Evolutionary conservation across 2,113 vertebrate genomes (phyloP).

Genomic region (Loxodonta africana): DNA sequence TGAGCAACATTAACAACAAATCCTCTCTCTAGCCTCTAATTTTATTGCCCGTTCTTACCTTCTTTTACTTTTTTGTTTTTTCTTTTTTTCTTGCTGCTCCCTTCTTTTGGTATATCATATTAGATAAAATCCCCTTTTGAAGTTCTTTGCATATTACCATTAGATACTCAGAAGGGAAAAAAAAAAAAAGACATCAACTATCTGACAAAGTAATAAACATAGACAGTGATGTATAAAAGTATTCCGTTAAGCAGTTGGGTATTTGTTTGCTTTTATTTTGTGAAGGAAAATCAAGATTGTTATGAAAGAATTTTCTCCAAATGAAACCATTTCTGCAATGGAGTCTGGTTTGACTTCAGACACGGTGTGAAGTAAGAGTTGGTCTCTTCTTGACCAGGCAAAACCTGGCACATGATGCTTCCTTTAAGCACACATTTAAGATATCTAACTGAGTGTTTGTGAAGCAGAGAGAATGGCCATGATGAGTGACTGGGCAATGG

Average conservation of each 20-base stretch:
- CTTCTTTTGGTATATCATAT: neutral
- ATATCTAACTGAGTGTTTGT: neutral
- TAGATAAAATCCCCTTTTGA: slow-evolving; percentile 13
- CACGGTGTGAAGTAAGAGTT: neutral
- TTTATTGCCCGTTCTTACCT: neutral
- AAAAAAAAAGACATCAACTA: neutral
- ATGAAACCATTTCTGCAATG: neutral
- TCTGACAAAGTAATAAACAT: slow-evolving; percentile 13
- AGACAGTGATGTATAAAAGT: neutral
- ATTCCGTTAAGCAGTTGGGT: neutral
- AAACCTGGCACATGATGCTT: neutral
- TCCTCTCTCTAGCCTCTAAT: neutral
- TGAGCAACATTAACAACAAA: no score
- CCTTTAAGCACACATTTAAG: neutral
- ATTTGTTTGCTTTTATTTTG: neutral
- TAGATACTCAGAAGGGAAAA: neutral
- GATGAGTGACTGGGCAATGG: neutral
- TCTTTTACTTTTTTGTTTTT: neutral
- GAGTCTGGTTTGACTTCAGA: neutral
- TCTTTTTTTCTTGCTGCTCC: neutral
- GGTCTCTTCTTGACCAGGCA: neutral
- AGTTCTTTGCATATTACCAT: neutral
- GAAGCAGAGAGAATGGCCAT: neutral
- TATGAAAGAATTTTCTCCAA: neutral
- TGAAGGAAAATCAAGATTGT: slow-evolving; percentile 4